Conservation (phyloP, 2,113 vertebrate genomes). For the Forbesichthys papilliferus region DNA sequence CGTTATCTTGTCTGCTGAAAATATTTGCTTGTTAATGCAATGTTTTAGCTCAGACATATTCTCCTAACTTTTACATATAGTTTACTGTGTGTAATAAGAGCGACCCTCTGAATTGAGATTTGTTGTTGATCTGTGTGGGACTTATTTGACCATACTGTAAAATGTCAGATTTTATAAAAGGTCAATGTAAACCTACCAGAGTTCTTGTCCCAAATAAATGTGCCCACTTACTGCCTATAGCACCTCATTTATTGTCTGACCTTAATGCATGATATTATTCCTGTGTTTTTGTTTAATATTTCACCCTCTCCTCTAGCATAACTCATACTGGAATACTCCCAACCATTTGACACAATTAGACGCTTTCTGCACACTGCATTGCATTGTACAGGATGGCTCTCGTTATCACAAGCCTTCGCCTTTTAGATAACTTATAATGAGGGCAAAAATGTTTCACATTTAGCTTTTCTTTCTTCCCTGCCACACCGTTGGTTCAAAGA, state of each 20-base stretch:
- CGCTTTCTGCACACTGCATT: constrained; percentile 63
- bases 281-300: constrained; percentile 44
- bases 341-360: constrained; percentile 77
- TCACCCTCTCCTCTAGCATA: constrained; percentile 50
- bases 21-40: too few species aligned
- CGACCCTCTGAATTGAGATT: too few species aligned
- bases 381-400: constrained; percentile 71
- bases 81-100: too few species aligned
- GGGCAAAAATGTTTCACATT: constrained; percentile 74
- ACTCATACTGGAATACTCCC: constrained; percentile 75
- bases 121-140: too few species aligned
- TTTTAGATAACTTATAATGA: constrained; percentile 79
- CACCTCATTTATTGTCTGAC: constrained; percentile 60
- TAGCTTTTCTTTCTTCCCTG: constrained; percentile 68
- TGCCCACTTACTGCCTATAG: constrained; percentile 25
- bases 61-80: too few species aligned
- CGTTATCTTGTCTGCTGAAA: too few species aligned
- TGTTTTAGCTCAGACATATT: too few species aligned
- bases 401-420: constrained; percentile 72
- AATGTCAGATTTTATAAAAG: neutral
- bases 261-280: constrained; percentile 47
- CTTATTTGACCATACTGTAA: too few species aligned
- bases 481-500: constrained; percentile 72
- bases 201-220: constrained; percentile 18
- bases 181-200: neutral